phyloP scores from a whole-genome alignment of 2,888 invertebrate species.

The Steromphala cineraria region DNA sequence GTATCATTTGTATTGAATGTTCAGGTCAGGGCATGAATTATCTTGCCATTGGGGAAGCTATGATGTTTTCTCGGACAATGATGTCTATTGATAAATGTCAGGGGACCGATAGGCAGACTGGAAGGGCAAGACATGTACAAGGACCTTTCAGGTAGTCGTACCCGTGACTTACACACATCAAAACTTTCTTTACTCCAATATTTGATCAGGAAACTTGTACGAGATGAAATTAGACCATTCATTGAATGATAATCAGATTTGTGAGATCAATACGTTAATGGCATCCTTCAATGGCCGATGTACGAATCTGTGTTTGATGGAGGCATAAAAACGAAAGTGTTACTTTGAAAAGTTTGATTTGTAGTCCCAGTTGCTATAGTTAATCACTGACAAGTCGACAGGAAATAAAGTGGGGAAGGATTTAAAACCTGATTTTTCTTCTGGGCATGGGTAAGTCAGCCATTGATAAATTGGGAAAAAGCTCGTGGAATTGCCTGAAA shows the following conservation, averaged over 20 bases:
- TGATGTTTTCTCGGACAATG: no score
- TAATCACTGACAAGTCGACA: constrained; percentile 3
- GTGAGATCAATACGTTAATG: neutral
- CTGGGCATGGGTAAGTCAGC: neutral
- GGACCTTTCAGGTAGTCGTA: no score
- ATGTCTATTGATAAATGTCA: no score
- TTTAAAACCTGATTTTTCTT: constrained; percentile 16
- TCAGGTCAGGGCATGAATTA: no score
- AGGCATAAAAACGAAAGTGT: neutral
- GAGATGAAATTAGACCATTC: no score
- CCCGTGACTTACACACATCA: no score
- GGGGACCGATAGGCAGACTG: no score
- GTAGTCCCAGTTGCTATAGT: neutral
- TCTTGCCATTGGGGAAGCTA: no score
- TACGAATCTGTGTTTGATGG: neutral
- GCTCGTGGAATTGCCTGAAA: neutral
- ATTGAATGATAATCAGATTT: neutral
- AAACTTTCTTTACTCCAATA: no score
- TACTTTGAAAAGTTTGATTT: constrained; percentile 10
- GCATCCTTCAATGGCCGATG: neutral
- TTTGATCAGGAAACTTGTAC: no score
- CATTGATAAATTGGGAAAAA: constrained; percentile 10
- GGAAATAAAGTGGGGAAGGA: constrained; percentile 14
- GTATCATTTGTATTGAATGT: no score
- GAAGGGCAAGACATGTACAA: no score